Evolutionary conservation across 2,888 invertebrate species (phyloP).

Genomic region (Leptura quadrifasciata): DNA sequence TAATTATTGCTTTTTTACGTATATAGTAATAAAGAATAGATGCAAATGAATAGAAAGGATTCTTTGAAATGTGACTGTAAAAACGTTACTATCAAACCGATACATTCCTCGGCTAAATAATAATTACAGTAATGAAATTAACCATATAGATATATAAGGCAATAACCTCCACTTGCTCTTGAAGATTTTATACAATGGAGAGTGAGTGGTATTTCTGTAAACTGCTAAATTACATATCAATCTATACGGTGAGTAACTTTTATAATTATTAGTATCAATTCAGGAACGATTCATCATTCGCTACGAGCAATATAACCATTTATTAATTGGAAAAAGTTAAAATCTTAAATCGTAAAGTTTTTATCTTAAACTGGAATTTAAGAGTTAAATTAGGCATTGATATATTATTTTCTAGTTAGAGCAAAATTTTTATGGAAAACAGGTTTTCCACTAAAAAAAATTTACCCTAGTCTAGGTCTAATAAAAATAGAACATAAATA

Average conservation of each 20-base stretch:
- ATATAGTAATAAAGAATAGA: not conserved
- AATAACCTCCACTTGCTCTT: not conserved
- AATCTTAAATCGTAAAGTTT: too few species aligned
- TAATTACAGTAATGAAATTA: constrained; percentile 2
- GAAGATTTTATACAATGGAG: not conserved
- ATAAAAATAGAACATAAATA: too few species aligned
- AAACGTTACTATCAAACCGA: not conserved
- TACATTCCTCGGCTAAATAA: constrained; percentile 2
- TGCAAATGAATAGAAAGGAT: constrained; percentile 1
- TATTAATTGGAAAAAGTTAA: too few species aligned
- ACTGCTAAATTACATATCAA: not conserved
- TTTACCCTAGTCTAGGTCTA: too few species aligned
- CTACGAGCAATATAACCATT: too few species aligned
- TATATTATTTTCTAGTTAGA: too few species aligned
- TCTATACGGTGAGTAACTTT: not conserved
- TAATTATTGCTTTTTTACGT: constrained; percentile 1
- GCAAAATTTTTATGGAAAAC: too few species aligned
- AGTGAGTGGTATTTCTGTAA: constrained; percentile 8
- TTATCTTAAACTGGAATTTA: too few species aligned
- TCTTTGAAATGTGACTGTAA: not conserved
- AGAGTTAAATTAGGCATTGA: too few species aligned
- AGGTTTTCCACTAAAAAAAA: too few species aligned
- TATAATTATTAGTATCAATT: not conserved
- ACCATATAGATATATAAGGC: constrained; percentile 11
- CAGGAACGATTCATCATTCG: not conserved